Base-by-base conservation (phyloP, 2,888 invertebrate species). In the Augiades crinisus region DNA sequence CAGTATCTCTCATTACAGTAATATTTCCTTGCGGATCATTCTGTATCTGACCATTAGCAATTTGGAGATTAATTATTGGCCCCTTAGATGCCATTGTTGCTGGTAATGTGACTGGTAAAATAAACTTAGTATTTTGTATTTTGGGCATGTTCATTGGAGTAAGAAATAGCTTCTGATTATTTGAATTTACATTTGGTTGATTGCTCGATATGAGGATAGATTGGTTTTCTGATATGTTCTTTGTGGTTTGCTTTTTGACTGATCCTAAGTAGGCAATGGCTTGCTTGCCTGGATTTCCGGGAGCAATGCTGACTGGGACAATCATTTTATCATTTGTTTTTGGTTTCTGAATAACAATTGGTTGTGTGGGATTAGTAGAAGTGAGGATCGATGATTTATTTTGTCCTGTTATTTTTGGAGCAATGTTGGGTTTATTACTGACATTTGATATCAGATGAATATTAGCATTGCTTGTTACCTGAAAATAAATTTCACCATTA, bases 21-120 rank as follows among this genome's bases (percentile, higher is more conserved):
- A 93, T 91, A 38, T 91, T 91, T 10, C 92, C 92, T 67, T 91
- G 91, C 17, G 86, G 90, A 63, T 92, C 92, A 62, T 91, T 89
- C 63, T 91, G 92, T 54, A 92, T 82, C 70, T 92, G 92, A 2
- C 92, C 92, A 74, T 93, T 93, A 14, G 92, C 91, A 67, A 94
- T 93, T 82, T 94, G 93, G 54, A 94, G 82, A 73, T 93, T 94
- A 54, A 93, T 92, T 61, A 92, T 91, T 40, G 92, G 92, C 5
- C 91, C 90, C 67, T 91, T 90, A 7, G 89, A 88, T 6, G 90
- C 84, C 83, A 92, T 92, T 0, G 91, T 91, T 1, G 91, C 89
- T 8, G 90, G 89, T 43, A 88, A 64, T 16, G 81, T 81, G 1
- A 87, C 85, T 0, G 92, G 92, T 33, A 91, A 70, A 50, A 91